These are phyloP conservation scores for Alaudala cheleensis DNA, from an alignment of 2,113 vertebrate genomes.

Conservation along the genomic window DNA sequence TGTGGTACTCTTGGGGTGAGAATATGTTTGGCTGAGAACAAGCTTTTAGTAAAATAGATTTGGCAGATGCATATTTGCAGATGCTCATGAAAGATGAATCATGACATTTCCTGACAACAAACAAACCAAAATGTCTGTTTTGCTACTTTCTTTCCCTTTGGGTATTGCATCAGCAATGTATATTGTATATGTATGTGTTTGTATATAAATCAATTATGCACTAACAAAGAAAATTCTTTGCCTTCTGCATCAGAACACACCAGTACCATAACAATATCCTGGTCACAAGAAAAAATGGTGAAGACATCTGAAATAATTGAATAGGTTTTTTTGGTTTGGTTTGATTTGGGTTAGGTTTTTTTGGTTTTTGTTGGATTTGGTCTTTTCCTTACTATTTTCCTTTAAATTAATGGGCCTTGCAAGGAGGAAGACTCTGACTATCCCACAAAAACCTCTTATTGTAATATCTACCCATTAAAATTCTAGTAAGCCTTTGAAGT, in stretches of 20 bases:
- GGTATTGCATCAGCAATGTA: background rate
- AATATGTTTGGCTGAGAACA: conserved; percentile 53
- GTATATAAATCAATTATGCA: background rate
- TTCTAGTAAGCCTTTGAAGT: background rate
- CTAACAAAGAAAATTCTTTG: background rate
- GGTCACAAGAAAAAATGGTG: background rate
- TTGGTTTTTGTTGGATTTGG: fast-evolving
- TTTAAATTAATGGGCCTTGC: background rate
- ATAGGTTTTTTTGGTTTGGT: background rate
- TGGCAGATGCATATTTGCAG: conserved; percentile 66
- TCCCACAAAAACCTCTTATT: background rate
- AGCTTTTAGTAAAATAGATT: conserved; percentile 57
- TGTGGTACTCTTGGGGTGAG: conserved; percentile 34
- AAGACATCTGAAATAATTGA: background rate
- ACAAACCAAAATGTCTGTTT: conserved; percentile 45
- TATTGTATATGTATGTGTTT: background rate
- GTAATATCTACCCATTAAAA: background rate
- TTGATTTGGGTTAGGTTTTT: background rate
- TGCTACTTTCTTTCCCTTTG: background rate
- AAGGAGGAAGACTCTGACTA: background rate
- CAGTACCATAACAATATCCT: background rate
- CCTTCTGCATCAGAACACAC: background rate
- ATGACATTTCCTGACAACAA: conserved; percentile 61
- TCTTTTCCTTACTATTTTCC: background rate
- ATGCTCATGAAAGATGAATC: conserved; percentile 68